Percentiles rank a stretch among this genome's conserved stretches.
Conservation (phyloP, 2,113 vertebrate species). For the Pedetes capensis region DNA sequence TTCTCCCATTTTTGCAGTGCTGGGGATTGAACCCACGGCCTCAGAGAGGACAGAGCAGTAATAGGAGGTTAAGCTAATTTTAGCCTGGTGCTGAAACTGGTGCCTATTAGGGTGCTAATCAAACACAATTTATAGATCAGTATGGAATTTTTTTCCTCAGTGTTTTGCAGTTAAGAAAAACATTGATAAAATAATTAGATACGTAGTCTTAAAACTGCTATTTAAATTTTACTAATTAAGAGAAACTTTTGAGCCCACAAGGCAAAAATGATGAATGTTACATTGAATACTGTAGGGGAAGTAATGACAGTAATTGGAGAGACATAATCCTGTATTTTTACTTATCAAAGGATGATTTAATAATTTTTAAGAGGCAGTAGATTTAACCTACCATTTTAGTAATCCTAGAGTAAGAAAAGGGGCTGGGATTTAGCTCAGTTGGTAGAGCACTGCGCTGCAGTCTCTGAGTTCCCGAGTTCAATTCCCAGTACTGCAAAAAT, state of each 20-base stretch:
- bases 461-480: too few relatives aligned
- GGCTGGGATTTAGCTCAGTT: too few relatives aligned
- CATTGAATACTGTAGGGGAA: not conserved
- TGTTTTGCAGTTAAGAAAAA: not conserved
- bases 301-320: conserved; percentile 48
- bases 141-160: not conserved
- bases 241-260: conserved; percentile 7
- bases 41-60: too few relatives aligned
- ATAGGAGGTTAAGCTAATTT: not conserved
- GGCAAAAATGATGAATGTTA: not conserved
- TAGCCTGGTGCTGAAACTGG: not conserved
- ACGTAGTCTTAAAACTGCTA: conserved; percentile 40
- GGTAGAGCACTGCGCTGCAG: too few relatives aligned
- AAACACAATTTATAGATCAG: not conserved
- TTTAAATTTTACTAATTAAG: conserved; percentile 57
- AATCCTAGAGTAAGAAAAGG: too few relatives aligned
- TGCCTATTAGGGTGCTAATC: not conserved
- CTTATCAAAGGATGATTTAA: not conserved
- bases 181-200: not conserved
- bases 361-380: conserved; percentile 18
- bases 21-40: too few relatives aligned
- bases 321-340: conserved; percentile 13
- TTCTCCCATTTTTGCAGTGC: too few relatives aligned
- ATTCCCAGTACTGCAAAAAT: too few relatives aligned
- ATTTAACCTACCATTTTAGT: not conserved